phyloP scores from a whole-genome alignment of 2,113 vertebrate genomes.

The Nestor notabilis region DNA sequence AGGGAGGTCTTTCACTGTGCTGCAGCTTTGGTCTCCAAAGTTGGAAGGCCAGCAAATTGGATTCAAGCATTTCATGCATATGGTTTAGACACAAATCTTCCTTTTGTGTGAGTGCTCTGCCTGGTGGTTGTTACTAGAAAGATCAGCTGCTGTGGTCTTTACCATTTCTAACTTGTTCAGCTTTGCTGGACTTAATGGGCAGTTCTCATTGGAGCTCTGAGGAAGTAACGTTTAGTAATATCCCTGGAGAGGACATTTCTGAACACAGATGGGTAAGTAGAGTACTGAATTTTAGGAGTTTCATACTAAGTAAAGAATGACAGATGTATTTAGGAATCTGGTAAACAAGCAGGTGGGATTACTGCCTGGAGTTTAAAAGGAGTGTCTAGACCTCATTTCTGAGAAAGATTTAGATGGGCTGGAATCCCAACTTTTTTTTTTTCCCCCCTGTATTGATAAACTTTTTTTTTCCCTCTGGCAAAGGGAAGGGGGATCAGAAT shows the following conservation, averaged over 20 bases:
- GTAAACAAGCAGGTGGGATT: conserved; percentile 28
- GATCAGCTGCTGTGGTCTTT: not conserved
- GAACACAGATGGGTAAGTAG: not conserved
- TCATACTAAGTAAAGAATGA: not conserved
- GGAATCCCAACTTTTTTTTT: not conserved
- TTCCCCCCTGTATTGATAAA: not conserved
- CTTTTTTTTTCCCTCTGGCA: not conserved
- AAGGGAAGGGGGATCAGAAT: not conserved
- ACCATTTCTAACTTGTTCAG: not conserved
- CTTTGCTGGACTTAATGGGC: not conserved
- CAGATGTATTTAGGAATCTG: conserved; percentile 11
- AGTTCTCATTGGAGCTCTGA: not conserved
- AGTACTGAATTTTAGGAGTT: not conserved
- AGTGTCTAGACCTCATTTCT: conserved; percentile 13
- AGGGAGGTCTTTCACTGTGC: not conserved
- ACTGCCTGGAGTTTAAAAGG: not conserved
- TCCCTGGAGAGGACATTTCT: not conserved
- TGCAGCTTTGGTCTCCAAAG: not conserved
- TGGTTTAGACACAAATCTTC: not conserved
- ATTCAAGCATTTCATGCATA: not conserved
- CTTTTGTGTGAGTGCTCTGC: not conserved
- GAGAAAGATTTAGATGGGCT: not conserved
- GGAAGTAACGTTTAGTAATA: not conserved
- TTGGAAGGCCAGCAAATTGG: not conserved
- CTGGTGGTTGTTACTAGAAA: not conserved